Base-by-base conservation (phyloP, 1,140 invertebrate genomes). In the Anoplophora glabripennis region DNA sequence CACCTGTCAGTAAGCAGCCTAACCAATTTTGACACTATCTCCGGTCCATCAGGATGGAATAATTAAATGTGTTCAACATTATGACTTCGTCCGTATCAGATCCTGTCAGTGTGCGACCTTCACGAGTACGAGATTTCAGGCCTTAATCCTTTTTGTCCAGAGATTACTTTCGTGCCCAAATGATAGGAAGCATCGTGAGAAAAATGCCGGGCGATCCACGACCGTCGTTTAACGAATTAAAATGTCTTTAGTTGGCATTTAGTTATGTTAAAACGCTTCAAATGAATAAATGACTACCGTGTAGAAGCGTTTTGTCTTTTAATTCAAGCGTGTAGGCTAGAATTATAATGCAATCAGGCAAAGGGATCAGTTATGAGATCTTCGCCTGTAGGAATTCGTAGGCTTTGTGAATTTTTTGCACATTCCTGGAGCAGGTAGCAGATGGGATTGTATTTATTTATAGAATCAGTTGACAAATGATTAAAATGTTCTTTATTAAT, bases 1-100 rank as follows among this genome's bases (percentile, higher is more conserved):
- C 59, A 61, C 59, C 54, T 61, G 59, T 61, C 59, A 61, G 45
- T 44, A 46, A 34, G 41, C 14, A 44, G 48, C 38, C 12, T 57
- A 63, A 63, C 49, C 48, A 45, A 45, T 42, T 42, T 36, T 63
- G 61, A 63, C 61, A 52, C 37, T 63, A 63, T 63, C 61, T 15
- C 14, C 15, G 21, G 18, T 33, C 51, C 56, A 63, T 63, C 61
- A 47, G 61, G 12, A 53, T 36, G 56, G 55, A 63, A 63, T 63
- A 63, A 63, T 63, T 63, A 58, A 63, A 63, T 63, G 56, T 58
- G 49, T 54, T 59, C 56, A 57, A 59, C 61, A 59, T 59, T 47
- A 47, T 59, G 49, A 63, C 61, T 58, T 47, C 11, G 40, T 18
- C 54, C 34, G 37, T 44, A 57, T 57, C 54, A 14, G 21, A 18